These are phyloP conservation scores for Fistularia tabacaria DNA, from an alignment of 2,797 vertebrate species.

Conservation along the genomic window DNA sequence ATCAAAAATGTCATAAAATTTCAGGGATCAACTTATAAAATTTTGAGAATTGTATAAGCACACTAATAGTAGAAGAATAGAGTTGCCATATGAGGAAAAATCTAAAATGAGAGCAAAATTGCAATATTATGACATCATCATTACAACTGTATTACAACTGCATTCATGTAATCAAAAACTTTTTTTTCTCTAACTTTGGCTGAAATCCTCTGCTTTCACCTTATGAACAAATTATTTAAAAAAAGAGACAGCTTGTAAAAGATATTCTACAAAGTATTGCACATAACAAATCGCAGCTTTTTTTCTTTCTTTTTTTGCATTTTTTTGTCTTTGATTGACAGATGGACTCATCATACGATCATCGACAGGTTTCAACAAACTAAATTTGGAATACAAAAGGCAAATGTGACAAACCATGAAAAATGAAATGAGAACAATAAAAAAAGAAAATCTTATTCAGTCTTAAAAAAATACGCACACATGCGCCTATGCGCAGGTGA, in stretches of 20 bases:
- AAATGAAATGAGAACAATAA: constrained; percentile 35
- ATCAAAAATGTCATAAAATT: too few relatives aligned
- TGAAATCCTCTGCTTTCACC: too few relatives aligned
- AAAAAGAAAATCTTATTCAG: constrained; percentile 24
- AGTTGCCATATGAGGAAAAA: too few relatives aligned
- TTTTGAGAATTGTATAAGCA: too few relatives aligned
- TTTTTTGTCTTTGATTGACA: constrained; percentile 49
- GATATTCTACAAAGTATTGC: constrained; percentile 73
- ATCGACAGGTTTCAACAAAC: constrained; percentile 55
- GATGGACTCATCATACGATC: constrained; percentile 46
- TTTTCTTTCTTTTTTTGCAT: constrained; percentile 35
- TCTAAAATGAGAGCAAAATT: too few relatives aligned
- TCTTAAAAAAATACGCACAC: constrained; percentile 62
- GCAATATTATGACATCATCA: too few relatives aligned
- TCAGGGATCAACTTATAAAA: too few relatives aligned
- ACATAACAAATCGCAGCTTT: constrained; percentile 68
- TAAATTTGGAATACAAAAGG: constrained; percentile 75
- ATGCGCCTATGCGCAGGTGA: constrained; percentile 39
- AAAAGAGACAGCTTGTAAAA: constrained; percentile 2
- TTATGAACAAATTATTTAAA: too few relatives aligned
- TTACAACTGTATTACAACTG: too few relatives aligned
- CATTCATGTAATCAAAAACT: too few relatives aligned
- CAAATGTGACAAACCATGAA: constrained; percentile 68
- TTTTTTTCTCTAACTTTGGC: too few relatives aligned
- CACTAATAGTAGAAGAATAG: too few relatives aligned